phyloP scores from a whole-genome alignment of 1,140 invertebrate species.

The Camponotus pennsylvanicus region DNA sequence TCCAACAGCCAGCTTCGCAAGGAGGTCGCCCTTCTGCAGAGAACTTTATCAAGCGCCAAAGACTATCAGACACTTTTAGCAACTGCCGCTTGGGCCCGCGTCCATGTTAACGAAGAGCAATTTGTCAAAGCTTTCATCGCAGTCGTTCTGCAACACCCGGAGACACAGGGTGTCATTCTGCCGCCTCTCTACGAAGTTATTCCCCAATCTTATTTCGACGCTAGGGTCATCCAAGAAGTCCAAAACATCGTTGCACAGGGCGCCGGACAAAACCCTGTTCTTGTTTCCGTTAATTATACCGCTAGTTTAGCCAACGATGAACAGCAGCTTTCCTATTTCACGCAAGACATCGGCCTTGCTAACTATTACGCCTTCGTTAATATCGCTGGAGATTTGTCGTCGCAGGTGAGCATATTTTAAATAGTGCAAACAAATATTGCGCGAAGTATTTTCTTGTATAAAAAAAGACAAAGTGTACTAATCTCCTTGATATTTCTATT shows the following conservation, averaged over 20 bases:
- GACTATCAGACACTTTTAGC: slow-evolving; percentile 82
- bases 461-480: not conserved
- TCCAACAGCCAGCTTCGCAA: slow-evolving; percentile 80
- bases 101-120: slow-evolving; percentile 84
- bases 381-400: slow-evolving; percentile 86
- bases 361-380: slow-evolving; percentile 90
- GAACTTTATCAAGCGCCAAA: slow-evolving; percentile 85
- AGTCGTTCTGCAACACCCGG: slow-evolving; percentile 82
- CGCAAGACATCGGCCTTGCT: slow-evolving; percentile 91
- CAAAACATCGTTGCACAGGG: slow-evolving; percentile 78
- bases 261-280: slow-evolving; percentile 65
- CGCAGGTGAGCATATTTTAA: slow-evolving; percentile 70
- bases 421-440: not conserved
- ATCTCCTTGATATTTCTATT: not conserved
- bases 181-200: slow-evolving; percentile 86
- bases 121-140: slow-evolving; percentile 83
- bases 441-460: not conserved
- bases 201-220: slow-evolving; percentile 85
- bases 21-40: slow-evolving; percentile 79
- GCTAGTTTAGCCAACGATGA: slow-evolving; percentile 85
- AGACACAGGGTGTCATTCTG: slow-evolving; percentile 83
- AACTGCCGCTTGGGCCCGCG: slow-evolving; percentile 84
- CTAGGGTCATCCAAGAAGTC: slow-evolving; percentile 84
- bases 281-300: slow-evolving; percentile 87
- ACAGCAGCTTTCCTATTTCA: slow-evolving; percentile 90